phyloP scores from a whole-genome alignment of 2,113 vertebrate species.

The Corynorhinus townsendii region DNA sequence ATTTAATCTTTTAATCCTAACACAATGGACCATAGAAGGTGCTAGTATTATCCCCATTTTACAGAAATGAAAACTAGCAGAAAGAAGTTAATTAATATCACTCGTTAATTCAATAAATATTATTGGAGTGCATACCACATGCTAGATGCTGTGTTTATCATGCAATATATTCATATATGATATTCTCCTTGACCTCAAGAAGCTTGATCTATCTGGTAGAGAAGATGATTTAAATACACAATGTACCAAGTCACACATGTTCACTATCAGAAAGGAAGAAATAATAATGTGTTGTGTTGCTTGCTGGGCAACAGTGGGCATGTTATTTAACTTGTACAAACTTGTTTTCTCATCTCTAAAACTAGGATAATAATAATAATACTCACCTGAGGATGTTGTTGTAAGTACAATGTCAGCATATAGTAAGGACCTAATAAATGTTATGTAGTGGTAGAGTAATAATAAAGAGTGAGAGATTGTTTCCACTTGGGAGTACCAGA shows the following conservation, averaged over 20 bases:
- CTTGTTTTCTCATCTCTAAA: background rate
- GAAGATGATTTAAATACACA: background rate
- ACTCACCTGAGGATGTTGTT: background rate
- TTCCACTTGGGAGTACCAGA: background rate
- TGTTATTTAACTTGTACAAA: background rate
- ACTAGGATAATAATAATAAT: background rate
- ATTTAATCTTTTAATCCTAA: background rate
- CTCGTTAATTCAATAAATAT: background rate
- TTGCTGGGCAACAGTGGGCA: background rate
- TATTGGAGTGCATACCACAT: background rate
- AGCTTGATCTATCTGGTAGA: background rate
- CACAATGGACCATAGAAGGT: too few species aligned
- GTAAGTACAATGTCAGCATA: background rate
- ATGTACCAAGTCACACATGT: background rate
- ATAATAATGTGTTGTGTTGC: background rate
- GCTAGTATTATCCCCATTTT: background rate
- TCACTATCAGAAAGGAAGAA: background rate
- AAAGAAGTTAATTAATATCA: background rate
- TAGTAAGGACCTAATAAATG: background rate
- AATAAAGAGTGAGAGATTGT: background rate
- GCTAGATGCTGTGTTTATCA: background rate
- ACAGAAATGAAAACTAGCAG: background rate
- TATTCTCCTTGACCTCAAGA: background rate
- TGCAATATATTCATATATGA: background rate
- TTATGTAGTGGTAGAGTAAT: background rate